phyloP scores from a whole-genome alignment of 2,888 invertebrate genomes.

The Eristalinus sepulchralis region DNA sequence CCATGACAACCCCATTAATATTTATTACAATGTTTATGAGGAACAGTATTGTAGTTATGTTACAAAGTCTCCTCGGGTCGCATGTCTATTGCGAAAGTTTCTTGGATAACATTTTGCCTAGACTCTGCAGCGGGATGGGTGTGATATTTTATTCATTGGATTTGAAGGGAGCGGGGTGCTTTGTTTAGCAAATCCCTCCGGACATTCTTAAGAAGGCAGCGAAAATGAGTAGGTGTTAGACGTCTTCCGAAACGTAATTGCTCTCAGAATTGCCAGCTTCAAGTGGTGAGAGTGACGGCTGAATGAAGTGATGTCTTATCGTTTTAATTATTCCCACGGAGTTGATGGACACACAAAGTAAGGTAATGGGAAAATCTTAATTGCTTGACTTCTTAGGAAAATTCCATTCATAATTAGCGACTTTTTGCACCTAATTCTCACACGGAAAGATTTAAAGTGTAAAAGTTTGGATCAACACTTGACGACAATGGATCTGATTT shows the following conservation, averaged over 20 bases:
- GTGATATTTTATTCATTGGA: background rate
- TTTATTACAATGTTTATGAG: constrained; percentile 30
- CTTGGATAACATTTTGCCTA: background rate
- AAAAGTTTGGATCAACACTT: too few relatives aligned
- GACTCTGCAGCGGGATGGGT: background rate
- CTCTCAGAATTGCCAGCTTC: background rate
- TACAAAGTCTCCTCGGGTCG: background rate
- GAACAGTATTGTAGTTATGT: background rate
- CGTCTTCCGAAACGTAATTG: background rate
- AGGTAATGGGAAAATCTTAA: background rate
- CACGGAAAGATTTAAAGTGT: too few relatives aligned
- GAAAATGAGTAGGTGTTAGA: background rate
- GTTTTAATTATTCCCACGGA: background rate
- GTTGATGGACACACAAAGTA: background rate
- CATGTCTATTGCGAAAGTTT: constrained; percentile 1
- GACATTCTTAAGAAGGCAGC: background rate
- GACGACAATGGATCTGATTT: too few relatives aligned
- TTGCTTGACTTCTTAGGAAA: background rate
- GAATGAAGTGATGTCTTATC: background rate
- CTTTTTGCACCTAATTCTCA: background rate
- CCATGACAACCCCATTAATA: constrained; percentile 14
- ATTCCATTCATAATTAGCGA: background rate
- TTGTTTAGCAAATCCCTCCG: background rate
- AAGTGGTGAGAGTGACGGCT: background rate
- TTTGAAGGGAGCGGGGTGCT: background rate